Percentiles rank a stretch among this genome's conserved stretches.
Evolutionary conservation across 1,140 invertebrate species (phyloP).

Genomic region (Andrena cerasifolii): DNA sequence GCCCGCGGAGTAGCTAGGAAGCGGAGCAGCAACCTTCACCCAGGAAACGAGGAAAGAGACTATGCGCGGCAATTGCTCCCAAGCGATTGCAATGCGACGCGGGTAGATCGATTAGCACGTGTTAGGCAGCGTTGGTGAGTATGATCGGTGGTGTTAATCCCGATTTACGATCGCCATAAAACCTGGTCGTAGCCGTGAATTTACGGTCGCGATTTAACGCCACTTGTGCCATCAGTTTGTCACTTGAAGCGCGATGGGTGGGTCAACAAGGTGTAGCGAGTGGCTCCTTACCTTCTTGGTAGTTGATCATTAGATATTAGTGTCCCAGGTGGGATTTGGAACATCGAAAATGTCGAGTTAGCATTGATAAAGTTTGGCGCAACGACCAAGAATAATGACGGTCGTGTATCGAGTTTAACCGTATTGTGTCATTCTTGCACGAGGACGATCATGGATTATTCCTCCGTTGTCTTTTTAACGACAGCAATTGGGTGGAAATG

Average conservation of each 20-base stretch:
- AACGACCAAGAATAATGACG: no score
- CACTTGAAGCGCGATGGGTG: background rate
- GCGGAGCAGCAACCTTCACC: constrained; percentile 28
- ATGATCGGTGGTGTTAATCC: constrained; percentile 35
- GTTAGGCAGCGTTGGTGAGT: constrained; percentile 27
- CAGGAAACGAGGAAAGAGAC: constrained; percentile 2
- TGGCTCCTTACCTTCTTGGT: no score
- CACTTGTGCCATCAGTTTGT: background rate
- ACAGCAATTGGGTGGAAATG: no score
- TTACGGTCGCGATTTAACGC: no score
- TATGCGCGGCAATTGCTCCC: background rate
- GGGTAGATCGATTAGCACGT: constrained; percentile 28
- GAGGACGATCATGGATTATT: constrained; percentile 23
- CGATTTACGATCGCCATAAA: constrained; percentile 43
- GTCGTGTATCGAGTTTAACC: constrained; percentile 11
- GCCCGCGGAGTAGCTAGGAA: background rate
- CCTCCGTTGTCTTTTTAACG: no score
- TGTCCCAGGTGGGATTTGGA: no score
- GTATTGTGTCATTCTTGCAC: background rate
- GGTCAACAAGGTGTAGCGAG: background rate
- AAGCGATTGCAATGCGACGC: constrained; percentile 35
- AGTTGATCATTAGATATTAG: no score
- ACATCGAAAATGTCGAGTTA: no score
- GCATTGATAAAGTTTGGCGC: no score
- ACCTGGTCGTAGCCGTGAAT: background rate